Evolutionary conservation across 2,113 vertebrate species (phyloP).

Genomic region (Genyomyrus donnyi): DNA sequence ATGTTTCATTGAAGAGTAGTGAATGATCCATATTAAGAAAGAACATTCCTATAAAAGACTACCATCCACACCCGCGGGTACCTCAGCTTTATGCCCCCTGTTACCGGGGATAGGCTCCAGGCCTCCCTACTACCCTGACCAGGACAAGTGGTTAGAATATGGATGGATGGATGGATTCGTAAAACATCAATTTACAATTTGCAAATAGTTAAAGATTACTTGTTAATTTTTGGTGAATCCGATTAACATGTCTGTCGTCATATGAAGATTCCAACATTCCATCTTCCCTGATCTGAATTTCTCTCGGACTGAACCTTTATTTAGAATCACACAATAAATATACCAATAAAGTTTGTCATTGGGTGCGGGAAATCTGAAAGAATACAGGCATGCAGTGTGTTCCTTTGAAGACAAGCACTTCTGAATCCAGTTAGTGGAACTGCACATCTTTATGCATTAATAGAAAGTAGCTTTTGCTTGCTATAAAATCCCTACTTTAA

Average conservation of each 20-base stretch:
- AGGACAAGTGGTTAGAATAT: not conserved
- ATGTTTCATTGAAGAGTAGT: not conserved
- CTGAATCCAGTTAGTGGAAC: constrained; percentile 6
- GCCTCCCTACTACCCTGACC: not conserved
- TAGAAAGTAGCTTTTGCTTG: not conserved
- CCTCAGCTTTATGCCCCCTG: not conserved
- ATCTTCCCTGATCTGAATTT: not conserved
- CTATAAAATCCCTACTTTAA: not conserved
- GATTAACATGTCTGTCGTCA: not conserved
- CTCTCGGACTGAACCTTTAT: not conserved
- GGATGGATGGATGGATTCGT: not conserved
- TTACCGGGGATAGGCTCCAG: not conserved
- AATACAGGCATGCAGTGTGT: not conserved
- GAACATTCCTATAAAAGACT: not conserved
- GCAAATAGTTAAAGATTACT: not conserved
- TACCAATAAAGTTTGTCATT: not conserved
- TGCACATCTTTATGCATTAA: constrained; percentile 49
- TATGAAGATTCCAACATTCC: not conserved
- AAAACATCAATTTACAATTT: not conserved
- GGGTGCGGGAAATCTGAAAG: not conserved
- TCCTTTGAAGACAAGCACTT: not conserved
- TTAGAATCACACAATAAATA: not conserved
- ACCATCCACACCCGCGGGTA: not conserved
- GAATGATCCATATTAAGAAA: not conserved
- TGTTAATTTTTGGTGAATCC: not conserved